Evolutionary conservation across 2,113 vertebrate genomes (phyloP).

Genomic region (Acanthochromis polyacanthus): DNA sequence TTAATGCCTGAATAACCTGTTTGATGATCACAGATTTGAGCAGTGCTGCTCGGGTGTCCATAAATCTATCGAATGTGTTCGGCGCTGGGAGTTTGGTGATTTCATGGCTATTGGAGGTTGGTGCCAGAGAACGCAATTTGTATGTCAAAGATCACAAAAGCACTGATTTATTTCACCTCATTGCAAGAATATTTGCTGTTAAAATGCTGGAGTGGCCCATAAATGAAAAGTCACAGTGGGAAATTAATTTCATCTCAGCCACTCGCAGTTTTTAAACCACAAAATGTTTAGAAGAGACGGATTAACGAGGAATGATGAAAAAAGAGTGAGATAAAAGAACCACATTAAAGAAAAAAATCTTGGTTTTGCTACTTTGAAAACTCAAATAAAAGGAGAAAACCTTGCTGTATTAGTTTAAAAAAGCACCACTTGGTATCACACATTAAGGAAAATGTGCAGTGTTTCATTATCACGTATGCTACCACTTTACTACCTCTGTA

Average conservation of each 20-base stretch:
- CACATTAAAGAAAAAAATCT: not conserved
- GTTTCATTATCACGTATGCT: too few species aligned
- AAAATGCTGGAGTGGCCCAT: not conserved
- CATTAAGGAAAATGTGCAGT: too few species aligned
- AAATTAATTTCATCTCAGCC: not conserved
- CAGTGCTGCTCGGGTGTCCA: not conserved
- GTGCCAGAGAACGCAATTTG: not conserved
- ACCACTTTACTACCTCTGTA: too few species aligned
- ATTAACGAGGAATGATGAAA: not conserved
- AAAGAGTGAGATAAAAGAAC: not conserved
- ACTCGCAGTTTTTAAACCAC: not conserved
- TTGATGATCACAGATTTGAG: too few species aligned
- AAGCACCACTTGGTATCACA: not conserved
- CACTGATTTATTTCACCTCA: not conserved
- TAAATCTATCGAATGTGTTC: not conserved
- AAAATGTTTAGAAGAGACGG: not conserved
- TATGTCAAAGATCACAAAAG: not conserved
- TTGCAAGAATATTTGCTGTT: not conserved
- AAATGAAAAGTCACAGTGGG: not conserved
- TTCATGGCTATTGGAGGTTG: not conserved
- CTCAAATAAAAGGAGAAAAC: too few species aligned
- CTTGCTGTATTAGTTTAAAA: not conserved
- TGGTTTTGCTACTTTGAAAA: too few species aligned
- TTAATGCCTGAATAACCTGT: not conserved
- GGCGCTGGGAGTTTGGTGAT: too few species aligned